These are phyloP conservation scores for Meiosimyza platycephala DNA, from an alignment of 2,888 invertebrate species.

Conservation along the genomic window DNA sequence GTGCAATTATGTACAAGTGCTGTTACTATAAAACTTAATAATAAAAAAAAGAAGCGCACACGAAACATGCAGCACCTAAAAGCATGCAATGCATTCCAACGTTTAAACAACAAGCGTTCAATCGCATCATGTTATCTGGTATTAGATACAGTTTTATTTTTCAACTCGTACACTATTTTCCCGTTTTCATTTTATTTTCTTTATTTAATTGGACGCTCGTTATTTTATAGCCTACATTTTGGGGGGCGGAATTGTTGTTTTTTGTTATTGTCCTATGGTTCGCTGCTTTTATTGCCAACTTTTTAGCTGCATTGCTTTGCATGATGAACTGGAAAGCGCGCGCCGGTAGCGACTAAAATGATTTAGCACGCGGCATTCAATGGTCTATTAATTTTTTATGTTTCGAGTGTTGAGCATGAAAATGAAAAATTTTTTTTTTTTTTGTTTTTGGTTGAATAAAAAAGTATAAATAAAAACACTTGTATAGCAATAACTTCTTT, in stretches of 20 bases:
- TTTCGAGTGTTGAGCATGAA: constrained; percentile 25
- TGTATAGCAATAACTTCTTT: too few relatives aligned
- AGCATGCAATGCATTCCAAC: constrained; percentile 58
- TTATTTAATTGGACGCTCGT: constrained; percentile 15
- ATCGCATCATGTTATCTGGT: neutral
- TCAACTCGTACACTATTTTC: neutral
- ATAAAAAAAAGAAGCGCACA: too few relatives aligned
- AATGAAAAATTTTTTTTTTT: neutral
- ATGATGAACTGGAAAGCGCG: constrained; percentile 25
- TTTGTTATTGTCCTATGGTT: constrained; percentile 22
- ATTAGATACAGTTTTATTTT: constrained; percentile 7
- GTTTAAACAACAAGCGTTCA: neutral
- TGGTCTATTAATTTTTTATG: constrained; percentile 50
- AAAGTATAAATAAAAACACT: too few relatives aligned
- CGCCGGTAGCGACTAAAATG: constrained; percentile 48
- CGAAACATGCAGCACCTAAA: constrained; percentile 46
- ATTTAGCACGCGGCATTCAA: constrained; percentile 47
- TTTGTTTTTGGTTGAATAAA: too few relatives aligned
- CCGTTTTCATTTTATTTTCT: neutral
- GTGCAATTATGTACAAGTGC: too few relatives aligned
- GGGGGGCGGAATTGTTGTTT: constrained; percentile 25
- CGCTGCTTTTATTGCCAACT: constrained; percentile 20
- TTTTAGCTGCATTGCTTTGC: constrained; percentile 37
- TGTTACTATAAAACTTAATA: too few relatives aligned
- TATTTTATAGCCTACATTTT: constrained; percentile 21